Evolutionary conservation across 2,113 vertebrate genomes (phyloP).

Genomic region (Rhegmatorhina hoffmannsi): DNA sequence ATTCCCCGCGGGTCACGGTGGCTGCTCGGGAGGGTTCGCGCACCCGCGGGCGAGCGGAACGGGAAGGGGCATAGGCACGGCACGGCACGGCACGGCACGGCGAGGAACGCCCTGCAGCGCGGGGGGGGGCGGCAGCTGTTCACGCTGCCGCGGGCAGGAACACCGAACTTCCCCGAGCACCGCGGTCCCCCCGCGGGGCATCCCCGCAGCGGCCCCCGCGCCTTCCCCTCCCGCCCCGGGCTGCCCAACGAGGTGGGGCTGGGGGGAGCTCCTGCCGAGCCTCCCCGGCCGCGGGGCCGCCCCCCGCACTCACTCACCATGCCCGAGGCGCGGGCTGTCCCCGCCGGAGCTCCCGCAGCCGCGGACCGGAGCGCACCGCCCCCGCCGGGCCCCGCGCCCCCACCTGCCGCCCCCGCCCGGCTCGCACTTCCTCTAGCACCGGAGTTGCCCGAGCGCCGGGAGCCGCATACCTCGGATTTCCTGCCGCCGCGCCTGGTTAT

Average conservation of each 20-base stretch:
- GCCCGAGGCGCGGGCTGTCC: too few species aligned
- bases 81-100: background rate
- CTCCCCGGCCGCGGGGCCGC: too few species aligned
- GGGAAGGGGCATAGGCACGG: background rate
- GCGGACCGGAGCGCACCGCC: too few species aligned
- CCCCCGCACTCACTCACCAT: too few species aligned
- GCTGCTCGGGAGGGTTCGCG: background rate
- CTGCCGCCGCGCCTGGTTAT: background rate
- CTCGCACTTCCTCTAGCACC: background rate
- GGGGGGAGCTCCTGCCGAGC: too few species aligned
- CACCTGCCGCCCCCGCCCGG: too few species aligned
- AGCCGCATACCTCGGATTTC: slow-evolving; percentile 20
- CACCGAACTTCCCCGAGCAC: background rate
- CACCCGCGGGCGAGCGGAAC: background rate
- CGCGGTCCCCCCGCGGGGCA: background rate
- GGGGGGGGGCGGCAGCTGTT: background rate
- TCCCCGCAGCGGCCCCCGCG: background rate
- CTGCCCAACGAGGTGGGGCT: too few species aligned
- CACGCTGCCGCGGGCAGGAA: fast-evolving
- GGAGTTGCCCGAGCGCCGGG: background rate
- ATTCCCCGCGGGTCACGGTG: background rate
- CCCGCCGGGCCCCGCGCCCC: too few species aligned
- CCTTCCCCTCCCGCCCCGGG: background rate
- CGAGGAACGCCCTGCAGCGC: background rate
- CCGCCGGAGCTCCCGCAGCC: too few species aligned